A percentile compares a stretch with the other conserved stretches of the same genome.
Conservation (phyloP, 1,140 invertebrate species). For the Episyrphus balteatus region DNA sequence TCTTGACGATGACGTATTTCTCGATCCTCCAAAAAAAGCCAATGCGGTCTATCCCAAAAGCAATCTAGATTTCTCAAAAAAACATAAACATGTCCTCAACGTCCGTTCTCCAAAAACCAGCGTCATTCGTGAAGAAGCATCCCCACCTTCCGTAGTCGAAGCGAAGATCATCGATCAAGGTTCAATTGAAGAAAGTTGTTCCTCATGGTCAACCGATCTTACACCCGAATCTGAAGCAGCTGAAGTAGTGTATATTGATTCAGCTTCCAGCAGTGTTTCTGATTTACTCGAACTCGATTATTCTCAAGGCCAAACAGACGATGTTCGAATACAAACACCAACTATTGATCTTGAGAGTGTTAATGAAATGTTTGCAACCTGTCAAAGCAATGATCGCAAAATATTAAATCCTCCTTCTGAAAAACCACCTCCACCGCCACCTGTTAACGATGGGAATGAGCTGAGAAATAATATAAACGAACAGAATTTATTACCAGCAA, state of each 20-base stretch:
- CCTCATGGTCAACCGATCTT: constrained; percentile 17
- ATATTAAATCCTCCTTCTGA: neutral
- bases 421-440: constrained; percentile 2
- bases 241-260: constrained; percentile 29
- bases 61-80: constrained; percentile 23
- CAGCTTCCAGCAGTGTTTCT: constrained; percentile 29
- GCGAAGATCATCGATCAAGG: constrained; percentile 25
- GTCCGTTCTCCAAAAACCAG: neutral
- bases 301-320: neutral
- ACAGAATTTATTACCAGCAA: too few species aligned
- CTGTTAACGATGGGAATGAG: neutral
- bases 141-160: constrained; percentile 20
- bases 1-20: neutral
- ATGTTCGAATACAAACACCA: neutral
- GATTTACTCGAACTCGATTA: constrained; percentile 18
- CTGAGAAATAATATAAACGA: too few species aligned
- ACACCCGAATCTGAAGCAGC: constrained; percentile 25
- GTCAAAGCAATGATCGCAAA: neutral
- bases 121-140: constrained; percentile 21
- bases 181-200: constrained; percentile 22
- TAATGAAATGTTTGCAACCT: neutral
- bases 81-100: constrained; percentile 5
- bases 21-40: constrained; percentile 7
- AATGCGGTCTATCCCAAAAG: constrained; percentile 25
- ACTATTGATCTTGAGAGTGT: constrained; percentile 1